phyloP scores from a whole-genome alignment of 2,797 vertebrate genomes.

The Macropus fuliginosus region DNA sequence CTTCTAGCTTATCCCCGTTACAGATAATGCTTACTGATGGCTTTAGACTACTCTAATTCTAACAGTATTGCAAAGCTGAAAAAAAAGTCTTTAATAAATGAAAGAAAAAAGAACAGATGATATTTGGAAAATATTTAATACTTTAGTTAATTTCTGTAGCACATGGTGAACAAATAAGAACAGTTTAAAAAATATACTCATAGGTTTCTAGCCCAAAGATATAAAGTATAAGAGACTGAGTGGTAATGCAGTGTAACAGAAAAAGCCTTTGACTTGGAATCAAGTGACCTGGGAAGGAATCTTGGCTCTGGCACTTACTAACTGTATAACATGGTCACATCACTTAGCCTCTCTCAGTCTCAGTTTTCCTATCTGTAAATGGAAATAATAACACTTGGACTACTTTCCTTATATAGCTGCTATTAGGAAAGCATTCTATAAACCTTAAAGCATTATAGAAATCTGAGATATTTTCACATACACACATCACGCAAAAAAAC shows the following conservation, averaged over 20 bases:
- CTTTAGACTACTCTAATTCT: background rate
- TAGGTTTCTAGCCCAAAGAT: background rate
- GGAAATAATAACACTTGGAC: background rate
- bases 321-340: background rate
- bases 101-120: constrained; percentile 42
- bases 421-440: background rate
- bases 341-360: background rate
- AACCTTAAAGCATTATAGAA: background rate
- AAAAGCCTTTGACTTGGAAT: background rate
- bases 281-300: background rate
- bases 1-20: background rate
- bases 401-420: background rate
- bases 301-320: background rate
- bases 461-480: background rate
- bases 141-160: background rate
- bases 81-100: background rate
- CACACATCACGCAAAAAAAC: background rate
- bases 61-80: background rate
- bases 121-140: constrained; percentile 32
- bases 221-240: accelerated
- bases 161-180: background rate
- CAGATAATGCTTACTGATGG: background rate
- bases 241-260: background rate
- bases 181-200: background rate
- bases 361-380: background rate